Evolutionary conservation across 2,113 vertebrate species (phyloP).

Genomic region (Brachypodius melanocephalos): DNA sequence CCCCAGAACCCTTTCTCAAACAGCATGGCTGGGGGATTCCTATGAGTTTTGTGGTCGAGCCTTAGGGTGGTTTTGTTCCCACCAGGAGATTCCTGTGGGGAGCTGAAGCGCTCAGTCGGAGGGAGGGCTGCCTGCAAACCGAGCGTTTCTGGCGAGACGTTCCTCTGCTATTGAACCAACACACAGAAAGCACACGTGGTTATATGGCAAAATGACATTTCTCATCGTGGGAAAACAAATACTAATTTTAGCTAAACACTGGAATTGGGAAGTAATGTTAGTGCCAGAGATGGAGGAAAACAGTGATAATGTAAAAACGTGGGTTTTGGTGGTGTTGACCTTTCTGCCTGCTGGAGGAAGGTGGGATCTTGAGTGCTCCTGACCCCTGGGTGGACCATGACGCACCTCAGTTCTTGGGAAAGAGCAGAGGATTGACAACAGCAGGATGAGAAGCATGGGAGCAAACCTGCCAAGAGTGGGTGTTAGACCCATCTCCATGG

Average conservation of each 20-base stretch:
- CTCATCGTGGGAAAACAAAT: not conserved
- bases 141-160: not conserved
- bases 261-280: not conserved
- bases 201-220: constrained; percentile 17
- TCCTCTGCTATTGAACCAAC: constrained; percentile 18
- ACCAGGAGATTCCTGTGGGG: not conserved
- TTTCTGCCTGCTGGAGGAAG: not conserved
- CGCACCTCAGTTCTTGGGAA: not conserved
- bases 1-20: not conserved
- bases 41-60: not conserved
- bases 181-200: not conserved
- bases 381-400: accelerated
- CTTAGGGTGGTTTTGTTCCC: not conserved
- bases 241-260: not conserved
- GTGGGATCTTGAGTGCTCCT: not conserved
- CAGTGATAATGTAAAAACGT: not conserved
- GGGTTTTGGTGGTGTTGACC: not conserved
- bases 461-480: not conserved
- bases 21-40: not conserved
- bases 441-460: not conserved
- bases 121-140: not conserved
- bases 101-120: not conserved
- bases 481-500: not conserved
- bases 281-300: not conserved
- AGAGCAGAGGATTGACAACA: not conserved